These are phyloP conservation scores for Drosophila rellima DNA, from an alignment of 2,888 invertebrate genomes.

Conservation along the genomic window DNA sequence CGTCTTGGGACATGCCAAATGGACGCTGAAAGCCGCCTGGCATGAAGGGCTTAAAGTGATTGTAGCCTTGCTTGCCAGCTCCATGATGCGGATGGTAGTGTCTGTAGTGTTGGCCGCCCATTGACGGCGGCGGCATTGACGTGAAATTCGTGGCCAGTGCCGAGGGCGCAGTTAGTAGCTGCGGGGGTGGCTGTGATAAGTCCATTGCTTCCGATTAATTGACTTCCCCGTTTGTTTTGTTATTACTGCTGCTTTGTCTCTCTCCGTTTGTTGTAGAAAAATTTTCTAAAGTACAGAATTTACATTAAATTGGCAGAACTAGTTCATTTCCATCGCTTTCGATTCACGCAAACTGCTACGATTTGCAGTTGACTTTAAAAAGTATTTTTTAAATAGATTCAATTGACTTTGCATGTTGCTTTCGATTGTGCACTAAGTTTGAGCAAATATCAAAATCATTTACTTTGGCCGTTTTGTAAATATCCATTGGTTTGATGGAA, in stretches of 20 bases:
- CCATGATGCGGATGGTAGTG: slow-evolving; percentile 82
- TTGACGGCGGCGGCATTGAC: slow-evolving; percentile 78
- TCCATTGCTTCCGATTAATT: slow-evolving; percentile 65
- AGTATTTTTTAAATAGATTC: slow-evolving; percentile 1
- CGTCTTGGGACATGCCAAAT: slow-evolving; percentile 91
- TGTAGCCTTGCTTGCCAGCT: slow-evolving; percentile 83
- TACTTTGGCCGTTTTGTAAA: background rate
- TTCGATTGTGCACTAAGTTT: background rate
- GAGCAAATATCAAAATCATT: background rate
- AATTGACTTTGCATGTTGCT: background rate
- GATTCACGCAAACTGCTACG: slow-evolving; percentile 25
- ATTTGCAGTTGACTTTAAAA: slow-evolving; percentile 15
- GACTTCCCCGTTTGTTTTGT: slow-evolving; percentile 7
- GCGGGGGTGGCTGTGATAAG: slow-evolving; percentile 84
- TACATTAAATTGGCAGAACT: slow-evolving; percentile 28
- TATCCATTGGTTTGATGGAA: background rate
- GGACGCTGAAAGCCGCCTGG: slow-evolving; percentile 85
- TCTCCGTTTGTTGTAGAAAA: slow-evolving; percentile 21
- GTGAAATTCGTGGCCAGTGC: slow-evolving; percentile 81
- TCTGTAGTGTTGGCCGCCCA: slow-evolving; percentile 79
- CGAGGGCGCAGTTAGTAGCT: slow-evolving; percentile 79
- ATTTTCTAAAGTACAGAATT: slow-evolving; percentile 20
- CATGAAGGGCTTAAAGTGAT: slow-evolving; percentile 85
- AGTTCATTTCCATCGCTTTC: slow-evolving; percentile 35
- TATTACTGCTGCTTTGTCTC: slow-evolving; percentile 13